Evolutionary conservation across 2,888 invertebrate genomes (phyloP), one percentile per base, ranked within the genome.

Genomic region (Drosophila bunnanda): DNA sequence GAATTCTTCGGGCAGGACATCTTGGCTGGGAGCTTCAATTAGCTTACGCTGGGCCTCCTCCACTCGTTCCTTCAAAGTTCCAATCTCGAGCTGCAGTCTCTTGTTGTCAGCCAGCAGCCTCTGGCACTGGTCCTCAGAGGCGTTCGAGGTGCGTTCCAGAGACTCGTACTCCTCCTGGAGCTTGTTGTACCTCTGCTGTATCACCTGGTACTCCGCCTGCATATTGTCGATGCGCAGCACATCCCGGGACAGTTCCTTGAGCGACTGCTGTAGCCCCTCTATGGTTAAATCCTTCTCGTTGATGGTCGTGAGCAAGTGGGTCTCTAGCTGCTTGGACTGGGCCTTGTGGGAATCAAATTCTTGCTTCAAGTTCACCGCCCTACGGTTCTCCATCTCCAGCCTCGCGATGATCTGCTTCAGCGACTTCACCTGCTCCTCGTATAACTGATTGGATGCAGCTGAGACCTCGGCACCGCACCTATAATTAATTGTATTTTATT

Each of bases 241-340:
- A 59, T 90, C 87, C 0, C 39, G 74, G 0, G 76, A 82, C 5
- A 88, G 39, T 0, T 79, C 55, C 0, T 82, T 66, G 2, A 91
- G 79, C 0, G 81, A 75, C 60, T 80, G 73, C 32, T 90, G 76
- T 5, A 91, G 67, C 28, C 68, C 70, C 0, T 64, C 68, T 15
- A 91, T 86, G 69, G 82, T 68, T 0, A 66, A 67, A 4, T 89
- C 80, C 67, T 91, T 90, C 30, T 94, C 94, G 28, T 93, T 91
- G 34, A 94, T 79, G 1, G 92, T 89, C 2, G 93, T 93, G 0
- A 94, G 76, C 7, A 95, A 84, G 82, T 95, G 94, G 8, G 90
- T 91, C 87, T 93, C 93, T 30, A n/a, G 5, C 9, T 38, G n/a
- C 58, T 58, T 20, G 6, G 38, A n/a, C 38, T 59, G 38, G 20